Percentiles rank a stretch among this genome's conserved stretches.
These are phyloP conservation scores for Drosophila gaucha DNA, from an alignment of 2,888 invertebrate genomes.

Conservation along the genomic window DNA sequence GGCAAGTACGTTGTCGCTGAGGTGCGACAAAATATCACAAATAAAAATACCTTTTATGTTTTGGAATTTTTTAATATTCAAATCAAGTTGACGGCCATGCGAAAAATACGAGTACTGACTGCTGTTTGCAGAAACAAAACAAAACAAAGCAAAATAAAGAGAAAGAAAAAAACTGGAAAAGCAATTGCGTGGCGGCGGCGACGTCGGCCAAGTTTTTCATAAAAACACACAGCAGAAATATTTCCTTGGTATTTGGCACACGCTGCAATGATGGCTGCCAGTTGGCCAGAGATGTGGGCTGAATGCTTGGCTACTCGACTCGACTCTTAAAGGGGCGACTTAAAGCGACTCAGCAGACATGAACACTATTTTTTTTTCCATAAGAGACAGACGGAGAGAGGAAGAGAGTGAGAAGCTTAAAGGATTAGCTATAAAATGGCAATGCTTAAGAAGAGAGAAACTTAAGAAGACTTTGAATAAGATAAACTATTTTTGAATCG, in stretches of 20 bases:
- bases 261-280: conserved; percentile 33
- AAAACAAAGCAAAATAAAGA: conserved; percentile 1
- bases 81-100: conserved; percentile 60
- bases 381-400: neutral
- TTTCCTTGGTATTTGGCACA: conserved; percentile 52
- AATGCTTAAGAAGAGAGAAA: no score
- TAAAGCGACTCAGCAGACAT: conserved; percentile 13
- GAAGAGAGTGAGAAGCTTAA: neutral
- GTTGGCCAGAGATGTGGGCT: conserved; percentile 36
- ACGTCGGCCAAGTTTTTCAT: conserved; percentile 44
- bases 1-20: conserved; percentile 81
- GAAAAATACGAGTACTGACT: conserved; percentile 7
- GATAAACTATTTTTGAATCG: no score
- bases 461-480: no score
- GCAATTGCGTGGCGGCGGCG: conserved; percentile 24
- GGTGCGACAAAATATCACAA: conserved; percentile 82
- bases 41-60: conserved; percentile 79
- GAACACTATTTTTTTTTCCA: no score
- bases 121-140: conserved; percentile 2
- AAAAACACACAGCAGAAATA: conserved; percentile 36
- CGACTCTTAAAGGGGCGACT: conserved; percentile 14
- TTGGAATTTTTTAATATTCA: conserved; percentile 78
- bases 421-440: no score
- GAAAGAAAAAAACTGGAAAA: conserved; percentile 11
- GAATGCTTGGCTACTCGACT: conserved; percentile 4